Conservation (phyloP, 2,113 vertebrate species). For the Cinclus cinclus region DNA sequence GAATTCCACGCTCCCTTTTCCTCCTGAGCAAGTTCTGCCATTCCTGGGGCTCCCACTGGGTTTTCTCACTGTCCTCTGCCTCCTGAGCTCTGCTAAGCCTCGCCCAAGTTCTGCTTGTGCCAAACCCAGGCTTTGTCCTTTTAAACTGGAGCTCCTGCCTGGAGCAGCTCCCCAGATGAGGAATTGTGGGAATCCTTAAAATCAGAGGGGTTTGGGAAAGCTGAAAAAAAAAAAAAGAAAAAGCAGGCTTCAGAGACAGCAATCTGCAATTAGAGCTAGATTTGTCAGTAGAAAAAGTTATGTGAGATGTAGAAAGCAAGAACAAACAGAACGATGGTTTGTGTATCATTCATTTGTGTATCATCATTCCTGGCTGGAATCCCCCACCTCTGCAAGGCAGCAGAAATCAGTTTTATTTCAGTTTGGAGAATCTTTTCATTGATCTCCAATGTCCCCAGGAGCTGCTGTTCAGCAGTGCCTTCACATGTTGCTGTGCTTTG, state of each 20-base stretch:
- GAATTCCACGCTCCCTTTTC: accelerated
- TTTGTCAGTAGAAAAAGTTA: no score
- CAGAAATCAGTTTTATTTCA: accelerated
- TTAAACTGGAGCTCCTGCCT: accelerated
- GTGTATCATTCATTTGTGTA: no score
- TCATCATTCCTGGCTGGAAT: no score
- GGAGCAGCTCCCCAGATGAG: accelerated
- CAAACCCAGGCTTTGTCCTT: not conserved
- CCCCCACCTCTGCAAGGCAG: accelerated
- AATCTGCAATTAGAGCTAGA: no score
- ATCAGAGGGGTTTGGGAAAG: no score
- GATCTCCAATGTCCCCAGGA: not conserved
- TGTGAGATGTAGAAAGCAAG: no score
- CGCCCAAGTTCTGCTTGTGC: not conserved
- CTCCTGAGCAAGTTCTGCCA: not conserved
- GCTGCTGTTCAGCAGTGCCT: not conserved
- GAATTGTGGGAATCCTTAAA: no score
- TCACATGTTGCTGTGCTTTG: accelerated
- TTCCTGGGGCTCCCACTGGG: accelerated
- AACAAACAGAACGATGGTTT: no score
- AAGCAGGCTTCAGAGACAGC: no score
- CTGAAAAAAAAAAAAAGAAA: no score
- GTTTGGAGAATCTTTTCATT: not conserved
- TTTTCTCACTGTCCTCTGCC: not conserved
- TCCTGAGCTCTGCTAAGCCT: not conserved